Evolutionary conservation across 1,140 invertebrate species (phyloP), one percentile per base, ranked within the genome.

Genomic region (Neodiprion pinetum): DNA sequence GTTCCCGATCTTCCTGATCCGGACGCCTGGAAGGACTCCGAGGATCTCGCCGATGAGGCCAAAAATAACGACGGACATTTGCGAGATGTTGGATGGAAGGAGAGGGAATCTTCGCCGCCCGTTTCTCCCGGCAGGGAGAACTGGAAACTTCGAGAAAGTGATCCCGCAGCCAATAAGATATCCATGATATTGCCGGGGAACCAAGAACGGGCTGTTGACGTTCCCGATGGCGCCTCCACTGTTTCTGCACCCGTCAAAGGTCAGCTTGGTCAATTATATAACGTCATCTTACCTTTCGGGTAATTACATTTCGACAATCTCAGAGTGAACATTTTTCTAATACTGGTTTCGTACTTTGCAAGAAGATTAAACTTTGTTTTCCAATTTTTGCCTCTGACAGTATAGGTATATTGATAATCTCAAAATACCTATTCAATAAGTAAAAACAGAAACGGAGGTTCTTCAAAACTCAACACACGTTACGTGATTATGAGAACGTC

Each of bases 151-250:
- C 10, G 70, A 5, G 70, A 71, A 71, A 17, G 21, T 47, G 23
- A 17, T 17, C 21, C 21, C 23, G 21, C 47, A 11, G 70, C 7
- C 28, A 40, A 14, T 7, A 50, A 48, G 14, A 69, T 21, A 2
- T 17, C 48, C 47, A 75, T 72, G 9, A 76, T 83, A 0, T 23
- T 79, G 4, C 75, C 75, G 21, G 79, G 81, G 0, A 83, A 76
- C 11, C 75, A 84, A 65, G 83, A 84, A 71, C 67, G 82, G 49
- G 79, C 82, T 8, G 77, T 83, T 11, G 83, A 83, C 48, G 79
- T 83, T 21, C 80, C 81, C 1, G 78, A 81, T 9, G 72, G 65
- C 11, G 49, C 67, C 5, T 79, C 81, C 9, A 72, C 75, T 4
- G 68, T 67, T 11, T 79, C 78, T 1, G 67, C 72, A 53, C 10